Evolutionary conservation across 1,140 invertebrate species (phyloP).

Genomic region (Camponotus vicinus): DNA sequence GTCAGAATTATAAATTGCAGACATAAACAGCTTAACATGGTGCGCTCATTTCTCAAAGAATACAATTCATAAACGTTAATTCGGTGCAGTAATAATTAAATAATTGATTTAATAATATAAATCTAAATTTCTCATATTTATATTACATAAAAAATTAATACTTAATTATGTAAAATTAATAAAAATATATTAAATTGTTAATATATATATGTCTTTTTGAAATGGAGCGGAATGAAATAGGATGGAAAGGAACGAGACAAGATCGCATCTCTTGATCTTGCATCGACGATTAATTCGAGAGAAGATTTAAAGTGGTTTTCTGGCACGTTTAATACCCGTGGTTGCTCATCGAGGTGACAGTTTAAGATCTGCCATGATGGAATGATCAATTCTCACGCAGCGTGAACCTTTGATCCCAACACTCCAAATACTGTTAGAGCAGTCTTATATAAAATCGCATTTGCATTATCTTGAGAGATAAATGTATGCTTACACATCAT

Average conservation of each 20-base stretch:
- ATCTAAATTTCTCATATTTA: no score
- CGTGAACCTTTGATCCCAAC: background rate
- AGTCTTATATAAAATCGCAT: background rate
- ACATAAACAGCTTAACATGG: no score
- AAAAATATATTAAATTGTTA: background rate
- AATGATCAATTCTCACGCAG: background rate
- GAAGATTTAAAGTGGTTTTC: background rate
- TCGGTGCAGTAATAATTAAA: no score
- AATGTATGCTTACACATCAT: background rate
- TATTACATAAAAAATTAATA: no score
- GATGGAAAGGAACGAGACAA: no score
- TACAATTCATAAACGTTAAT: no score
- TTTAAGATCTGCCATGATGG: background rate
- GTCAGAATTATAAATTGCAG: no score
- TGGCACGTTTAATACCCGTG: background rate
- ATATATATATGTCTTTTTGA: no score
- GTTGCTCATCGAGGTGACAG: background rate
- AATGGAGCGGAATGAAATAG: no score
- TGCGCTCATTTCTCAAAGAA: no score
- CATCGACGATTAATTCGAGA: slow-evolving; percentile 55
- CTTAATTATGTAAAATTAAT: background rate
- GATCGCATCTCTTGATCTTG: slow-evolving; percentile 6
- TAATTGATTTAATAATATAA: no score
- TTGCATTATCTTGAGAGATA: background rate
- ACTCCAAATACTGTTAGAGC: background rate